phyloP scores from a whole-genome alignment of 2,113 vertebrate species.

The Phaethornis superciliosus region DNA sequence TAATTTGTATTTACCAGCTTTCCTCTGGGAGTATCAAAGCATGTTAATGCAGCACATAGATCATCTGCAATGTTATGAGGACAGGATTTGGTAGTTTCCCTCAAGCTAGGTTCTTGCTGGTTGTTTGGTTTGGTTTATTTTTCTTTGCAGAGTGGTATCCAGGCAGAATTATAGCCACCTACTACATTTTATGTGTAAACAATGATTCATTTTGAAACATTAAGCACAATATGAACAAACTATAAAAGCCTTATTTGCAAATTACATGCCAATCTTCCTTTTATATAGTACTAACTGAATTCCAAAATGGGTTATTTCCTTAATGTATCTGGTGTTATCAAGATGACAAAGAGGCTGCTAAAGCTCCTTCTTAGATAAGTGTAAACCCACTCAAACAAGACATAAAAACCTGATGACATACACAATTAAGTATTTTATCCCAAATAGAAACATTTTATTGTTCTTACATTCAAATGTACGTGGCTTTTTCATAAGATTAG shows the following conservation, averaged over 20 bases:
- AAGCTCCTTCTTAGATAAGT: background rate
- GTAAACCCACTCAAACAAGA: background rate
- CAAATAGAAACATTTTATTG: background rate
- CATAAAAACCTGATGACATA: background rate
- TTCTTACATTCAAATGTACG: background rate
- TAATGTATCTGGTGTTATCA: background rate
- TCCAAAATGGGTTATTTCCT: background rate
- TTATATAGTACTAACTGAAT: background rate
- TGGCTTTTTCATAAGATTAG: background rate
- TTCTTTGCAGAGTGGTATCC: background rate
- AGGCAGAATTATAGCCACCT: constrained; percentile 46
- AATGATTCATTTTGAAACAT: constrained; percentile 38
- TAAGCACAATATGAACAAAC: background rate
- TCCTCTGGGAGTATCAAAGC: constrained; percentile 52
- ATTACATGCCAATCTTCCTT: background rate
- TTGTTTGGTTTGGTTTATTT: background rate
- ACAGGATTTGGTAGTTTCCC: constrained; percentile 24
- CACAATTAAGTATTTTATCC: background rate
- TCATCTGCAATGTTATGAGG: constrained; percentile 17
- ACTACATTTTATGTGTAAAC: constrained; percentile 3
- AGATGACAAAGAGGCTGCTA: background rate
- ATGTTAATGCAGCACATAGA: background rate
- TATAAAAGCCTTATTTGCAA: constrained; percentile 31
- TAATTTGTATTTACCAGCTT: constrained; percentile 19
- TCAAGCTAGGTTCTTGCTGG: background rate